Evolutionary conservation across 2,888 invertebrate genomes (phyloP), one percentile per base, ranked within the genome.

Genomic region (Blastobasis lacticolella): DNA sequence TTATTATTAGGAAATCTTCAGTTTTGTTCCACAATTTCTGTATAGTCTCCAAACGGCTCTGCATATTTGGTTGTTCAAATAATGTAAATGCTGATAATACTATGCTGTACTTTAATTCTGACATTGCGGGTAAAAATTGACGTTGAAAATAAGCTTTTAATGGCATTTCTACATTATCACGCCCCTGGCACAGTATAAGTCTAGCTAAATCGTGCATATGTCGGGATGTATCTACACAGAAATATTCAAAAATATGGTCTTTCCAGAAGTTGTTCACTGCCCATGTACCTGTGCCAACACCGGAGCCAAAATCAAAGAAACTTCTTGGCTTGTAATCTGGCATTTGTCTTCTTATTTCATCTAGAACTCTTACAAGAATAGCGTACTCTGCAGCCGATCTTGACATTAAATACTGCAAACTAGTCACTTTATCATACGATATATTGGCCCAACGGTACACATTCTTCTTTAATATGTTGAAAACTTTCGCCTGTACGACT

Each of bases 301-400:
- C 98, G 5, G 97, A 95, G 0, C 98, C 98, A 77, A 95, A 97
- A 82, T 98, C 97, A 62, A 97, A 94, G 59, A 96, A 90, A 54
- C 92, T 91, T 53, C 90, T 83, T 0, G 98, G 98, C 53, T 87
- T 86, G 72, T 94, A 98, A 10, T 90, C 75, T 0, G 89, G 86
- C 71, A 93, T 89, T 50, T 92, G 86, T 43, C 71, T 71, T 49
- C 82, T 81, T 50, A 97, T 93, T 86, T 97, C 97, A 45, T 90
- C 85, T 44, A 97, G 90, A 49, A 97, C 91, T 66, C 90, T 91
- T 42, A 87, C 68, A 42, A 96, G 69, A 4, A 92, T 90, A 0
- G 94, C 92, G 83, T 94, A 97, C 61, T 97, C 95, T 0, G 91
- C 90, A 0, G 94, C 90, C 42, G 93, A 90, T 71, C 96, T 88